phyloP scores from a whole-genome alignment of 2,797 vertebrate genomes.

The Artibeus lituratus region DNA sequence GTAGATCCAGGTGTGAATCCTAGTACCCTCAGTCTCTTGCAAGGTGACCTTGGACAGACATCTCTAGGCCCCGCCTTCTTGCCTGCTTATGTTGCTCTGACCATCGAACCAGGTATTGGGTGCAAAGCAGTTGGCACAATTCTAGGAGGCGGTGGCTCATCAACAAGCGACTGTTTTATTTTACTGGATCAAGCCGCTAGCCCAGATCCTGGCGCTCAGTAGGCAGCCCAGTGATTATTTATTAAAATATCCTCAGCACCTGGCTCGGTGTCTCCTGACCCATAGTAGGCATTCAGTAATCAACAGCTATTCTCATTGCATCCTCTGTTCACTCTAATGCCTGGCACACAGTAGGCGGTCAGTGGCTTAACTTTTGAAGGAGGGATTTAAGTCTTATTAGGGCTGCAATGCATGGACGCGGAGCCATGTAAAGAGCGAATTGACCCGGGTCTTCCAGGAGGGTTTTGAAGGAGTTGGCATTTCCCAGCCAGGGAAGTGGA shows the following conservation, averaged over 20 bases:
- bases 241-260: background rate
- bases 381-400: background rate
- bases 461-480: background rate
- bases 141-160: background rate
- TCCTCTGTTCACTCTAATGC: background rate
- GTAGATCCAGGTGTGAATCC: background rate
- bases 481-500: background rate
- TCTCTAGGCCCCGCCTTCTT: background rate
- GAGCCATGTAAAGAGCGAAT: background rate
- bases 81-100: background rate
- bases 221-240: background rate
- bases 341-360: background rate
- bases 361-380: background rate
- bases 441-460: background rate
- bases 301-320: background rate
- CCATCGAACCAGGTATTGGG: background rate
- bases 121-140: background rate
- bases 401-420: background rate
- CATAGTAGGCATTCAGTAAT: background rate
- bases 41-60: background rate
- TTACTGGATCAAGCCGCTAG: background rate
- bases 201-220: background rate
- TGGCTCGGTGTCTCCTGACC: background rate
- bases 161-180: background rate
- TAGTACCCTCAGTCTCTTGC: background rate